Base-by-base conservation (phyloP, 2,888 invertebrate species). In the Holacanthella duospinosa region DNA sequence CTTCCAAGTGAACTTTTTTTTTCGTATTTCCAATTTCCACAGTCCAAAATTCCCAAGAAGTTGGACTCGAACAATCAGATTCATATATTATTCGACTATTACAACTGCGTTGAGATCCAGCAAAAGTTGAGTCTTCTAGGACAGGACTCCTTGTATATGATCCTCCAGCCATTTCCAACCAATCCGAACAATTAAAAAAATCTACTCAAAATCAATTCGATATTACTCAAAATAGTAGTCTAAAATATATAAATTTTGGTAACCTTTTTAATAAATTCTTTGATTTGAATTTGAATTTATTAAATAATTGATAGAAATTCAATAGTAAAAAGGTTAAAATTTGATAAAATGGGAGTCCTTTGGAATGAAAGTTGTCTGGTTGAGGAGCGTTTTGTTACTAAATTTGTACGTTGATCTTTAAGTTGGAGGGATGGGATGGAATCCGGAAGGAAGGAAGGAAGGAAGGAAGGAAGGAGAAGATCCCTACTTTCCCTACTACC, bases 81-180 rank as follows among this genome's bases (percentile, higher is more conserved):
- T 74, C 73, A 60, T 74, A 73, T 54, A 69, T 68, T 3, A 71
- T 65, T 55, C 70, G 68, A 56, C 71, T 73, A 21, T 64, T 61
- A 61, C 67, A 64, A 48, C 68, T 53, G 2, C 29, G 43, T 21
- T 48, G 48, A 21, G n/a, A 48, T n/a, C 16, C 19, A 16, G 36
- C n/a, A n/a, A n/a, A n/a, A 16, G 36, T 12, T 36, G 36, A 16
- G 6, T 6, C 9, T 16, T 36, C 36, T 36, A 36, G 36, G 16
- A 36, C 16, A 36, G 36, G 36, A 6, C 9, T 36, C 36, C 36
- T 16, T 36, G 16, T 16, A 16, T 36, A 36, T 36, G 36, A 16
- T 12, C 36, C 36, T 12, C 9, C 36, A 6, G 36, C 36, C 36
- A 36, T 36, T 16, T 36, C 9, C 6, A 36, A 36, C 36, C 9